phyloP scores from a whole-genome alignment of 2,888 invertebrate species.

The Orchesella flavescens region DNA sequence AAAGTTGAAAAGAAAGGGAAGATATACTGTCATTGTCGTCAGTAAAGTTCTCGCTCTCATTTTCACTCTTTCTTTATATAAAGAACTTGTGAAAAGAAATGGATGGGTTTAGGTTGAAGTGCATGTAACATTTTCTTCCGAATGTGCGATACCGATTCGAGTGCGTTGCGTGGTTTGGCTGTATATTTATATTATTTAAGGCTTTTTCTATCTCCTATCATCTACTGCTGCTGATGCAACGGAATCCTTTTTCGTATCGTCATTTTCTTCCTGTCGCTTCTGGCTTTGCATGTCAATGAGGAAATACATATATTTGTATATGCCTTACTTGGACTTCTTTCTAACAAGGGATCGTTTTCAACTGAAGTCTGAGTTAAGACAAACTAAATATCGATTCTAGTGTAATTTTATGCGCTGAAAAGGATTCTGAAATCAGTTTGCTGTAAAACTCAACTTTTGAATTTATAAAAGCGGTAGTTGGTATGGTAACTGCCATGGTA shows the following conservation, averaged over 20 bases:
- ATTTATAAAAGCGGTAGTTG: too few relatives aligned
- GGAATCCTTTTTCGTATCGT: not conserved
- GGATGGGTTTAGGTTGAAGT: conserved; percentile 32
- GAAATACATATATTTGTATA: not conserved
- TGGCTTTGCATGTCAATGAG: conserved; percentile 44
- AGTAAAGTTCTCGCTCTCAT: not conserved
- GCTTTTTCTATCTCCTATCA: too few relatives aligned
- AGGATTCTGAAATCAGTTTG: too few relatives aligned
- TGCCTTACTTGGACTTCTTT: too few relatives aligned
- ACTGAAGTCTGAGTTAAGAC: too few relatives aligned
- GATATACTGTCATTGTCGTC: too few relatives aligned
- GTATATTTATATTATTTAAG: conserved; percentile 13
- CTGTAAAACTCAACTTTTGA: too few relatives aligned
- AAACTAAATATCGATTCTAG: too few relatives aligned
- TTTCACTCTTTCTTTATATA: conserved; percentile 14
- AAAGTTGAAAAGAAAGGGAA: not conserved
- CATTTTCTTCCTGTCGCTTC: conserved; percentile 8
- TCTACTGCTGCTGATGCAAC: not conserved
- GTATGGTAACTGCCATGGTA: too few relatives aligned
- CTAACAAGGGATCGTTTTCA: too few relatives aligned
- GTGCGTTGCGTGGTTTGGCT: not conserved
- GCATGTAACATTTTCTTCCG: conserved; percentile 19
- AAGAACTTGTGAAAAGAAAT: conserved; percentile 33
- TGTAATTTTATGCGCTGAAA: too few relatives aligned
- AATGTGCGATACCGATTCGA: not conserved